Conservation (phyloP, 2,888 invertebrate genomes). For the Formica aserva region DNA sequence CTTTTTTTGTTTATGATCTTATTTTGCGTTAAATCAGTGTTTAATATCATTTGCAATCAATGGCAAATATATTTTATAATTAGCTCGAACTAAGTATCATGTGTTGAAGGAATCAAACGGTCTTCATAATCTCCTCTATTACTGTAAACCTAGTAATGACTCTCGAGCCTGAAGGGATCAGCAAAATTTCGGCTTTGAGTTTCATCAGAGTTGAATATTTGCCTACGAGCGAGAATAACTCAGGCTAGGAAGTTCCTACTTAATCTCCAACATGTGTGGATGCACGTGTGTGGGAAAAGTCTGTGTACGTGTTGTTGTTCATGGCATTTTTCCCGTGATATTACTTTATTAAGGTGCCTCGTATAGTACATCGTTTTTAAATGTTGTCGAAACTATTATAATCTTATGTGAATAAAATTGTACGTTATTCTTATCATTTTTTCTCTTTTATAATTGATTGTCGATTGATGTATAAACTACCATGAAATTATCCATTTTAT, state of each 20-base stretch:
- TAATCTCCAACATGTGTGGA: conserved; percentile 47
- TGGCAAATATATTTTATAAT: conserved; percentile 56
- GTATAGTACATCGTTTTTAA: neutral
- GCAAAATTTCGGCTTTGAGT: conserved; percentile 75
- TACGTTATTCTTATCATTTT: neutral
- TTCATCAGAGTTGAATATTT: conserved; percentile 79
- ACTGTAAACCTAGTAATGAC: conserved; percentile 76
- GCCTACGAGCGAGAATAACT: conserved; percentile 69
- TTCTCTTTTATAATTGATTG: too few relatives aligned
- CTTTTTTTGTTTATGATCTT: neutral
- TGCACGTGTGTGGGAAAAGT: conserved; percentile 8
- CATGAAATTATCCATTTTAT: neutral
- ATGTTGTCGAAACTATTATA: neutral
- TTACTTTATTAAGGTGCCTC: conserved; percentile 65
- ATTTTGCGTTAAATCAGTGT: neutral
- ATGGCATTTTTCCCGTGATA: conserved; percentile 67
- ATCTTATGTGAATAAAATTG: neutral
- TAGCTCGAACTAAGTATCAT: conserved; percentile 66
- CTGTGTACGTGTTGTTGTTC: conserved; percentile 66
- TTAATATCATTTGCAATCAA: conserved; percentile 58
- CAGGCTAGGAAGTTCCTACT: conserved; percentile 47
- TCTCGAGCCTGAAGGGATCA: conserved; percentile 76
- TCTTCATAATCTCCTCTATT: conserved; percentile 68
- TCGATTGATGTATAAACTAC: neutral
- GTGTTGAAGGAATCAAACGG: conserved; percentile 68